These are phyloP conservation scores for Myrmecobius fasciatus DNA, from an alignment of 2,113 vertebrate species.

Conservation along the genomic window DNA sequence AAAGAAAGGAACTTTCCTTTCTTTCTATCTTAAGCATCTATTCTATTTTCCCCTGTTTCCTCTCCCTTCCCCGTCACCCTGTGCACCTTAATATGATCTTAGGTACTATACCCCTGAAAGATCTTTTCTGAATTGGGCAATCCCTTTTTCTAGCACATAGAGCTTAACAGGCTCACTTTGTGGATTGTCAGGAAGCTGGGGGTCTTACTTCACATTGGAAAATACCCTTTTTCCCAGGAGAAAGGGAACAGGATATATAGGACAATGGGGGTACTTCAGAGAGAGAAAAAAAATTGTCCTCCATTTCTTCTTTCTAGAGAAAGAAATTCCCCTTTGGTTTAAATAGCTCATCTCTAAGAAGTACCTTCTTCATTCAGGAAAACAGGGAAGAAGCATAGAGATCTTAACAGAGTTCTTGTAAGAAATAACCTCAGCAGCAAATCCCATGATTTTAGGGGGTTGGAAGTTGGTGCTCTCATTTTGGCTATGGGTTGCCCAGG, in stretches of 20 bases:
- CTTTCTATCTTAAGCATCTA: neutral
- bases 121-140: neutral
- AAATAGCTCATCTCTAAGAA: slow-evolving; percentile 33
- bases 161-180: neutral
- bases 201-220: neutral
- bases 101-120: neutral
- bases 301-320: neutral
- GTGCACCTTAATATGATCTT: neutral
- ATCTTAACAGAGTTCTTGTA: neutral
- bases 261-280: neutral
- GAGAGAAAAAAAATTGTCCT: neutral
- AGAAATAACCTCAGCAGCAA: neutral
- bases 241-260: neutral
- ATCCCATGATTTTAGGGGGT: neutral
- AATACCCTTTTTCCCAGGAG: neutral
- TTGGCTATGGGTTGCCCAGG: neutral
- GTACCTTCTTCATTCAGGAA: neutral
- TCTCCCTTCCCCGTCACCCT: neutral
- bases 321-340: slow-evolving; percentile 21
- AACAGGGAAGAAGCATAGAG: neutral
- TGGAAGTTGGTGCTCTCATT: neutral
- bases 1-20: neutral
- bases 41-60: neutral
- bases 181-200: neutral
- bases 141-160: neutral